Base-by-base conservation (phyloP, 2,797 vertebrate species). In the Pangasius sanitwongsei region DNA sequence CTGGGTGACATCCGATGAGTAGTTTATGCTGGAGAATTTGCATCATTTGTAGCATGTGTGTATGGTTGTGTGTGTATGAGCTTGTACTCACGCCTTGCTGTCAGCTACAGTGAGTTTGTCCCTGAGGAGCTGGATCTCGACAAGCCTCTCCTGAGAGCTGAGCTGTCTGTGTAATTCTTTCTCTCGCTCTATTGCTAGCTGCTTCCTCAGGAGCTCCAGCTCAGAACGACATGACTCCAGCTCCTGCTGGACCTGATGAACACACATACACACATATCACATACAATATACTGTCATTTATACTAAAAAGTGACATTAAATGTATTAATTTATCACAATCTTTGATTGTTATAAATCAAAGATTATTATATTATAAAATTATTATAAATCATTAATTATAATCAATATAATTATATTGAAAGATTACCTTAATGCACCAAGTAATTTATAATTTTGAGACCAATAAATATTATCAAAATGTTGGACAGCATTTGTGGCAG, bases 171-270 rank as follows among this genome's bases (percentile, higher is more conserved):
- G 87, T 91, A 95, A 94, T 86, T 96, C 94, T 75, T 94, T 96
- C 92, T 97, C 96, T 90, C 93, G 95, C 92, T 97, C 95, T 90
- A 95, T 95, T 91, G 89, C 93, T 90, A 96, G 94, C 92, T 97
- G 95, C 95, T 96, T 96, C 92, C 94, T 94, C 70, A 97, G 93
- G 34, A 95, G 91, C 83, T 96, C 94, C 91, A 91, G 92, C 94
- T 97, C 96, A 87, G 95, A 95, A 85, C 91, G 90, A 81, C 92
- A 94, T 5, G 93, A 92, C 80, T 96, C 92, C 92, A 94, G 93
- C 82, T 96, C 96, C 89, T 90, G 94, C 90, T 95, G 94, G 90
- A 96, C 90, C 97, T 96, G 86, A 34, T n/a, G 28, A n/a, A 63
- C n/a, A 83, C 15, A 86, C 50, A 59, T 44, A 77, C 74, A 50